Evolutionary conservation across 1,140 invertebrate genomes (phyloP).

Genomic region (Lasioglossum baleicum): DNA sequence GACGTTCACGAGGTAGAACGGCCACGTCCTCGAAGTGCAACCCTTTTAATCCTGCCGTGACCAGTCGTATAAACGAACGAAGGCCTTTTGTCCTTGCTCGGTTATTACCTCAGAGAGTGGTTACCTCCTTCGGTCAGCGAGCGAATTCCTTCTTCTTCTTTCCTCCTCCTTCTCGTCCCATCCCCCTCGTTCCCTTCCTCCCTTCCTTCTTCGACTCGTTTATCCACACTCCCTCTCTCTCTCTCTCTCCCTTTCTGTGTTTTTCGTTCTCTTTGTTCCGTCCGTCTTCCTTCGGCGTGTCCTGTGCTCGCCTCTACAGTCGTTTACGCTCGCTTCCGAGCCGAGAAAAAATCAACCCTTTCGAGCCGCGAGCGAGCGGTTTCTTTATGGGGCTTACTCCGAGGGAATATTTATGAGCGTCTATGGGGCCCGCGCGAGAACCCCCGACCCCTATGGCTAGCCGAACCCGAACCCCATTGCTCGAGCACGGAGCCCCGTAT

Average conservation of each 20-base stretch:
- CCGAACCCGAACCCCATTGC: background rate
- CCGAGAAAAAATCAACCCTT: constrained; percentile 73
- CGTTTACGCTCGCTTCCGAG: constrained; percentile 40
- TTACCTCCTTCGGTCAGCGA: constrained; percentile 45
- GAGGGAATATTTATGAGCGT: constrained; percentile 77
- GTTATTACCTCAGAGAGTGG: constrained; percentile 46
- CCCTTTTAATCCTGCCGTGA: constrained; percentile 56
- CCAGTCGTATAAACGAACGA: constrained; percentile 51
- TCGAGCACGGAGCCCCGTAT: no score
- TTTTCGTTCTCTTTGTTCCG: no score
- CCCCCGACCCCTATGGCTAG: background rate
- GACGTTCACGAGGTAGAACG: background rate
- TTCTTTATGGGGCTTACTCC: constrained; percentile 76
- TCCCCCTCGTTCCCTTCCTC: no score
- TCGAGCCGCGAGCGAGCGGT: constrained; percentile 70
- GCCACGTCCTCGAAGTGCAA: constrained; percentile 17
- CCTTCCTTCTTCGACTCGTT: no score
- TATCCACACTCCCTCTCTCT: no score
- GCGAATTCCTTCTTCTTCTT: constrained; percentile 21
- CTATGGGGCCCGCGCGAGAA: constrained; percentile 7
- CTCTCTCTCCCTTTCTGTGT: no score
- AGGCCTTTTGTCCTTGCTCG: constrained; percentile 60
- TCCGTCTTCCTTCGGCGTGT: no score
- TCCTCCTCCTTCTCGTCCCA: constrained; percentile 32
- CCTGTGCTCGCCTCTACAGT: constrained; percentile 17